phyloP scores from a whole-genome alignment of 2,797 vertebrate genomes.

The Macrochelys suwanniensis region DNA sequence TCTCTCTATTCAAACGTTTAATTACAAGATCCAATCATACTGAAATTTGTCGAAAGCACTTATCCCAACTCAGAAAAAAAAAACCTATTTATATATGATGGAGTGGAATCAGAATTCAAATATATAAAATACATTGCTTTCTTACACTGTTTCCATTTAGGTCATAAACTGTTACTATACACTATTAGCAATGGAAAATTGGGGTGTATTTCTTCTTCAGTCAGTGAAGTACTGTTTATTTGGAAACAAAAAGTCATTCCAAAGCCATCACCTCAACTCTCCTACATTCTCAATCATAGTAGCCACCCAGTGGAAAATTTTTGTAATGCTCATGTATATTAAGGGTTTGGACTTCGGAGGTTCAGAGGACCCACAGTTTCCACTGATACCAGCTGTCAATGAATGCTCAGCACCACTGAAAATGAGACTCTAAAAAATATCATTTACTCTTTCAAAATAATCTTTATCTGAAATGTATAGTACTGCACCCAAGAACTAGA shows the following conservation, averaged over 20 bases:
- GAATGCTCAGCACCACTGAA: background rate
- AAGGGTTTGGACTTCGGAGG: background rate
- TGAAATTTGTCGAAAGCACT: background rate
- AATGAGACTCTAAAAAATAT: background rate
- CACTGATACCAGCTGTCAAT: background rate
- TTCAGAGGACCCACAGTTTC: background rate
- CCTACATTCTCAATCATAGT: conserved; percentile 27
- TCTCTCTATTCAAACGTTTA: background rate
- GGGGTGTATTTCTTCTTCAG: background rate
- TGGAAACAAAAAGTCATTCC: background rate
- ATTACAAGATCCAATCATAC: background rate
- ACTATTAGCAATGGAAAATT: background rate
- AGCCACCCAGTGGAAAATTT: conserved; percentile 53
- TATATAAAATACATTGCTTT: background rate
- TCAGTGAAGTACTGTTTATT: background rate
- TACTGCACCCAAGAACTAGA: background rate
- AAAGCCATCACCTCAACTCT: background rate
- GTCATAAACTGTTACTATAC: background rate
- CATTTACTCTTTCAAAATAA: background rate
- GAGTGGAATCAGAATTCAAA: background rate
- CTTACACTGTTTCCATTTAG: background rate
- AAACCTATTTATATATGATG: background rate
- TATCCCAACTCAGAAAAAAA: background rate
- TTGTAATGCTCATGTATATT: background rate
- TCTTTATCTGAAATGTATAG: background rate